These are phyloP conservation scores for Seriola rivoliana DNA, from an alignment of 2,113 vertebrate species.

Conservation along the genomic window DNA sequence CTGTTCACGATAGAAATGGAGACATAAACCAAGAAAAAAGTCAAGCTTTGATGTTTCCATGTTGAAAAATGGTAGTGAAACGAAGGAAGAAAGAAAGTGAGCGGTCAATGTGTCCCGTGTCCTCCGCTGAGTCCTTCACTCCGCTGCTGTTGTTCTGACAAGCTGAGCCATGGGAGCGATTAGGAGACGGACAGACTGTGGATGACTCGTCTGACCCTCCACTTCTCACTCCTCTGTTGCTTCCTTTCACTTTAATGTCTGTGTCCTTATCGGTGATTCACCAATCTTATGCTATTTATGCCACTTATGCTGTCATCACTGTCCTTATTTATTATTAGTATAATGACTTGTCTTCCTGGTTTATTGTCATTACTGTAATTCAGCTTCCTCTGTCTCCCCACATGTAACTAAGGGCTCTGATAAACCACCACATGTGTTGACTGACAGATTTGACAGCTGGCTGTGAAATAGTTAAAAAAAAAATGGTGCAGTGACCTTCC, in stretches of 20 bases:
- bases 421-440: background rate
- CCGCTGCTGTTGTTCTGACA: conserved; percentile 58
- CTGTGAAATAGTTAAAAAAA: background rate
- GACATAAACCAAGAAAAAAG: background rate
- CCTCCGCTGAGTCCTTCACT: conserved; percentile 50
- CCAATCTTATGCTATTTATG: background rate
- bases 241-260: conserved; percentile 49
- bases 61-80: conserved; percentile 19
- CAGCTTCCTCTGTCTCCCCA: background rate
- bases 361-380: background rate
- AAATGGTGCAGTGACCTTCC: conserved; percentile 4
- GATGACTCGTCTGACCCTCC: conserved; percentile 46
- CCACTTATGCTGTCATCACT: background rate
- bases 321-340: background rate
- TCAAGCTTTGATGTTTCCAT: conserved; percentile 16
- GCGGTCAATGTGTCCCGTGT: conserved; percentile 22
- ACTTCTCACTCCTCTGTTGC: conserved; percentile 24
- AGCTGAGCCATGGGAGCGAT: conserved; percentile 62
- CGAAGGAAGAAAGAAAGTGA: conserved; percentile 8
- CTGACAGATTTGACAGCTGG: background rate
- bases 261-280: background rate
- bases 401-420: background rate
- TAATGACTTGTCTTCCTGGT: background rate
- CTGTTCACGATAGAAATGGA: background rate
- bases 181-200: conserved; percentile 52